A percentile compares a stretch with the other conserved stretches of the same genome.
Conservation (phyloP, 2,888 invertebrate species). For the Drosophila macrospina region DNA sequence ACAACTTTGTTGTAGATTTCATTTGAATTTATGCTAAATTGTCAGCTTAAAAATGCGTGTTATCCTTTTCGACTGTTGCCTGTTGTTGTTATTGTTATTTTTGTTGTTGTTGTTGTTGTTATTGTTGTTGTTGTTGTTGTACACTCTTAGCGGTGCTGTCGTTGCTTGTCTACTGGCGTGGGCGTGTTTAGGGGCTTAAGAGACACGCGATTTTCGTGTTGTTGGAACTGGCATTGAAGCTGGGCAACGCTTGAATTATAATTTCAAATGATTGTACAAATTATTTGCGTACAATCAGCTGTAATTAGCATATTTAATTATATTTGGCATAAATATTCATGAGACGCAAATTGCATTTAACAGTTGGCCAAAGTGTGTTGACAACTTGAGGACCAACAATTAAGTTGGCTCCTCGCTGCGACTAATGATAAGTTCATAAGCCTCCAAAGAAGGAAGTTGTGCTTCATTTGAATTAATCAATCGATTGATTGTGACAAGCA, state of each 20-base stretch:
- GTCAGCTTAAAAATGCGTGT: slow-evolving; percentile 74
- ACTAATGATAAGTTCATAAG: slow-evolving; percentile 50
- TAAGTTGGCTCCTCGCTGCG: slow-evolving; percentile 33
- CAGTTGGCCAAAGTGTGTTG: slow-evolving; percentile 62
- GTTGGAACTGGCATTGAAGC: slow-evolving; percentile 1
- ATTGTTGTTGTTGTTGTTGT: too few species aligned
- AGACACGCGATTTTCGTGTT: slow-evolving; percentile 31
- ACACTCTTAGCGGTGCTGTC: slow-evolving; percentile 17
- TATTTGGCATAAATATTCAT: slow-evolving; percentile 76
- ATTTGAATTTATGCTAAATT: slow-evolving; percentile 79
- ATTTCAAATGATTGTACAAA: slow-evolving; percentile 79
- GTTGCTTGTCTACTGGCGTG: slow-evolving; percentile 18
- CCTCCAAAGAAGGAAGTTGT: slow-evolving; percentile 1
- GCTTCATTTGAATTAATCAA: too few species aligned
- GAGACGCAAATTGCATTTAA: slow-evolving; percentile 68
- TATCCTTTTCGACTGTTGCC: slow-evolving; percentile 63
- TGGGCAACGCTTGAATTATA: slow-evolving; percentile 58
- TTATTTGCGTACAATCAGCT: slow-evolving; percentile 76
- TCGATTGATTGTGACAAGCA: slow-evolving; percentile 16
- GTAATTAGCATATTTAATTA: slow-evolving; percentile 80
- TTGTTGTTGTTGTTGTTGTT: too few species aligned
- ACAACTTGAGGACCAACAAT: slow-evolving; percentile 59
- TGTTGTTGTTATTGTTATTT: slow-evolving; percentile 35
- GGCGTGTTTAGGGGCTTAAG: slow-evolving; percentile 40
- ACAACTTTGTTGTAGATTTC: slow-evolving; percentile 60